phyloP scores from a whole-genome alignment of 2,797 vertebrate species.

The Harpagifer antarcticus region DNA sequence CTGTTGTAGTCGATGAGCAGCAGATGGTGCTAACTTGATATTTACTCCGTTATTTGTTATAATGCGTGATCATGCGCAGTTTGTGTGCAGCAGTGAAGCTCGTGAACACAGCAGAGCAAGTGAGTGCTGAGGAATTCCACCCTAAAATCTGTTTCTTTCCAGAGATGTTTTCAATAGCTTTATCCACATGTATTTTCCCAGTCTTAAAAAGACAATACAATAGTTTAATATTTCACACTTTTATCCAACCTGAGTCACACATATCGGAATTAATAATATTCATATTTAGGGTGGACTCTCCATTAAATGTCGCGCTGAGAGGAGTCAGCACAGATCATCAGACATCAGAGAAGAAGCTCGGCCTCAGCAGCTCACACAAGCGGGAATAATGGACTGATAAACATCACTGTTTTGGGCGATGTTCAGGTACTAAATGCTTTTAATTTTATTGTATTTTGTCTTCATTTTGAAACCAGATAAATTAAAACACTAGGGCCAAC shows the following conservation, averaged over 20 bases:
- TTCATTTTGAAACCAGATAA: fast-evolving
- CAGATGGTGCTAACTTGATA: conserved; percentile 41
- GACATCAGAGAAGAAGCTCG: conserved; percentile 26
- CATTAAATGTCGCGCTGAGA: conserved; percentile 36
- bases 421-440: conserved; percentile 62
- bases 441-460: fast-evolving
- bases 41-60: too few species aligned
- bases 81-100: conserved; percentile 13
- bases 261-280: fast-evolving
- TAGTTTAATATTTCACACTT: fast-evolving
- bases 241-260: not conserved
- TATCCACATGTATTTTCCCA: fast-evolving
- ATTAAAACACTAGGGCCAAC: fast-evolving
- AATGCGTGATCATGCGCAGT: conserved; percentile 28
- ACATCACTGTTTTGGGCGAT: conserved; percentile 47
- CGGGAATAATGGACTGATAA: conserved; percentile 52
- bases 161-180: fast-evolving
- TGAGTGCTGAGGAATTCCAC: conserved; percentile 18
- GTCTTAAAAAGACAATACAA: fast-evolving
- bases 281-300: conserved; percentile 21
- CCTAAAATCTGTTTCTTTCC: not conserved
- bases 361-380: conserved; percentile 17
- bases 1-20: conserved; percentile 3
- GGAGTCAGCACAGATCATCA: conserved; percentile 17
- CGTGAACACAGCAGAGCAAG: not conserved